These are phyloP conservation scores for Polydrusus tereticollis DNA, from an alignment of 2,888 invertebrate species.

Conservation along the genomic window DNA sequence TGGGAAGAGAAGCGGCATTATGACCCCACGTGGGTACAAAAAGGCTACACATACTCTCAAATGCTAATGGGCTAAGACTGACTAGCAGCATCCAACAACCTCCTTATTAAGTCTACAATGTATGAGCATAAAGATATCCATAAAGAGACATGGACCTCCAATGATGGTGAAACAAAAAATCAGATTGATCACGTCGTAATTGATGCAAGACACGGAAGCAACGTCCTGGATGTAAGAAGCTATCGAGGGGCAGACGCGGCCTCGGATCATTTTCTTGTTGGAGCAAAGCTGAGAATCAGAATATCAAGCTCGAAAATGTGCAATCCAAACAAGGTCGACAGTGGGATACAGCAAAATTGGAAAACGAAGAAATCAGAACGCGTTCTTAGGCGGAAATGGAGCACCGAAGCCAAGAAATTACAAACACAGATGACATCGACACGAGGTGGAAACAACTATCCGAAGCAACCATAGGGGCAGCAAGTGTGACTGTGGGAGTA, in stretches of 20 bases:
- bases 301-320: constrained; percentile 22
- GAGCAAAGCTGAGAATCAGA: constrained; percentile 22
- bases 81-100: constrained; percentile 24
- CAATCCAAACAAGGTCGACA: background rate
- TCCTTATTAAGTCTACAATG: constrained; percentile 33
- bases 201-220: constrained; percentile 18
- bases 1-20: constrained; percentile 21
- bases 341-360: constrained; percentile 20
- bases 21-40: constrained; percentile 16
- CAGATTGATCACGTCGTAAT: constrained; percentile 18
- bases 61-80: constrained; percentile 24
- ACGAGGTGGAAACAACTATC: background rate
- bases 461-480: background rate
- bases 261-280: constrained; percentile 19
- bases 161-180: constrained; percentile 1
- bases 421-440: too few species aligned
- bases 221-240: constrained; percentile 7
- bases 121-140: constrained; percentile 21
- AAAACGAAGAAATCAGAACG: constrained; percentile 20
- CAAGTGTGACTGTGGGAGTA: too few species aligned
- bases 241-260: constrained; percentile 6
- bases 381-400: background rate
- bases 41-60: constrained; percentile 13
- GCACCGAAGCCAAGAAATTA: too few species aligned
- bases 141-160: constrained; percentile 26